phyloP scores from a whole-genome alignment of 37 sponge, comb jelly and placozoan species.

The Beroe forskalii region DNA sequence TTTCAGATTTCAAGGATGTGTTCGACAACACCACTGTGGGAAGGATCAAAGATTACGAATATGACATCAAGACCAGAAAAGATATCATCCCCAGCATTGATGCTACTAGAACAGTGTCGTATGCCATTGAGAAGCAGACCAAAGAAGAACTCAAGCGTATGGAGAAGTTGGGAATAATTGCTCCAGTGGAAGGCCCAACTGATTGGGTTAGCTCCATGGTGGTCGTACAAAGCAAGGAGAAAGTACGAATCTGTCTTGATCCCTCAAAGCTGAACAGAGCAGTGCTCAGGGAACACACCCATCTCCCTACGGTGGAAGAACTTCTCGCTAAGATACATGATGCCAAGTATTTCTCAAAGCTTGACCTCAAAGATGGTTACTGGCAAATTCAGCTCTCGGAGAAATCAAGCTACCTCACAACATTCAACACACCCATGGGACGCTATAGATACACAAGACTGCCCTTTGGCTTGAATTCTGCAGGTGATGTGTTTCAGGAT shows the following conservation, averaged over 20 bases:
- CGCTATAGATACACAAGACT: slow-evolving; percentile 69
- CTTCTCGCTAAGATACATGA: slow-evolving; percentile 67
- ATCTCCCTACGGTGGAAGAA: slow-evolving; percentile 73
- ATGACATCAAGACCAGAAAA: slow-evolving; percentile 67
- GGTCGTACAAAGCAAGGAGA: slow-evolving; percentile 55
- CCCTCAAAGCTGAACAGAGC: slow-evolving; percentile 72
- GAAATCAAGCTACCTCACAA: slow-evolving; percentile 67
- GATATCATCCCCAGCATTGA: slow-evolving; percentile 63
- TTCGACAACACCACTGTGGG: slow-evolving; percentile 64
- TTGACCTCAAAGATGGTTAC: slow-evolving; percentile 70
- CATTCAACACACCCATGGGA: slow-evolving; percentile 71
- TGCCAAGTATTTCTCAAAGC: slow-evolving; percentile 67
- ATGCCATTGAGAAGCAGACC: slow-evolving; percentile 66
- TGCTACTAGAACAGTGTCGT: slow-evolving; percentile 65
- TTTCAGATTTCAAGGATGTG: slow-evolving; percentile 15
- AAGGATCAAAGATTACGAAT: slow-evolving; percentile 59
- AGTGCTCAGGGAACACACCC: slow-evolving; percentile 71
- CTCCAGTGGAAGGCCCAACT: slow-evolving; percentile 66
- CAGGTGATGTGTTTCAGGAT: slow-evolving; percentile 73
- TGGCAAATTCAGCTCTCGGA: slow-evolving; percentile 71
- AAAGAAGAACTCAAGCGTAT: slow-evolving; percentile 69
- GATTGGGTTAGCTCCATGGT: slow-evolving; percentile 71
- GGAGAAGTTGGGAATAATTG: slow-evolving; percentile 64
- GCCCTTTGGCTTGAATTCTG: slow-evolving; percentile 73
- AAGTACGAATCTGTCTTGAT: slow-evolving; percentile 70